Evolutionary conservation across 2,797 vertebrate genomes (phyloP), one percentile per base, ranked within the genome.

Genomic region (Otus scops): DNA sequence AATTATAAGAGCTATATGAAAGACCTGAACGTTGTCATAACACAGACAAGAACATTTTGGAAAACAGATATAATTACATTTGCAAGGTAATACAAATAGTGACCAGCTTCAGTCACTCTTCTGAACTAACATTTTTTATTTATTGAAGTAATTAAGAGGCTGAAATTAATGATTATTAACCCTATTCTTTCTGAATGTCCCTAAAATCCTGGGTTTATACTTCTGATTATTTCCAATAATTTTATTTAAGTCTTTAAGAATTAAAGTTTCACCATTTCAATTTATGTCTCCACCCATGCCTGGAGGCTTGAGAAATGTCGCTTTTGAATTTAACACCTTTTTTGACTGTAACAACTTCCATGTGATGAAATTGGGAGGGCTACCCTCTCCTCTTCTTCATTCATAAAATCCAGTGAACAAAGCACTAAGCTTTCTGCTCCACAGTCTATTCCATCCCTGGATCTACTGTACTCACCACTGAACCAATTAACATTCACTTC

Each of bases 401-500:
- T 96, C 81, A 89, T 41, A 87, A 94, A 91, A 59, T 59, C 54
- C 5, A 9, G 57, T 21, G 41, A 92, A 76, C 14, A 91, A 56
- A 73, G 24, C 21, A 67, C 17, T 63, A 47, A 61, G 24, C 13
- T 65, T 81, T 89, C 73, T 74, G 21, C 48, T 93, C 61, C 39
- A 56, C 30, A 13, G 12, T 39, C 26, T 84, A 32, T 95, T 84
- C 60, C 39, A 54, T 60, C 59, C 92, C 27, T 75, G 57, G 54
- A 59, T 73, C 68, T 71, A 77, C 41, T 63, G 54, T 88, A 39
- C 30, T 83, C 59, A 88, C 45, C 74, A 69, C 50, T 68, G 34
- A 88, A 95, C 28, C 51, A 30, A 63, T 60, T 60, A 95, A n/a
- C 36, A 47, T 87, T 86, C 56, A 68, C 45, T 95, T 84, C 51